Evolutionary conservation across 2,888 invertebrate species (phyloP).

Genomic region (Erebia epiphron): DNA sequence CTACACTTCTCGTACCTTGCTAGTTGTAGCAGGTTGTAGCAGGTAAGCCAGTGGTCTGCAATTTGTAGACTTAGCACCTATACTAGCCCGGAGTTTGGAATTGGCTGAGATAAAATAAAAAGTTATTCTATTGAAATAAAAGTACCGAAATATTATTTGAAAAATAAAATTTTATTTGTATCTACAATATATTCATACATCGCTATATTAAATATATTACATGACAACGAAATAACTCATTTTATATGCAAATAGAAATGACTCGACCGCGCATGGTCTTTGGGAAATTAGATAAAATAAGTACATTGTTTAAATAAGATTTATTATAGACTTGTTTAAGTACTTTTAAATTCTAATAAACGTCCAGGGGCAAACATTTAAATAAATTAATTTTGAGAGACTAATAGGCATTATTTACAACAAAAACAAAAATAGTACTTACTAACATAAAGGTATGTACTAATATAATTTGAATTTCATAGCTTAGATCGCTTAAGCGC

Average conservation of each 20-base stretch:
- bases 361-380: background rate
- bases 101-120: too few relatives aligned
- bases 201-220: conserved; percentile 71
- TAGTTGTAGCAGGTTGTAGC: too few relatives aligned
- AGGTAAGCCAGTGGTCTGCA: too few relatives aligned
- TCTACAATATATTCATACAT: conserved; percentile 76
- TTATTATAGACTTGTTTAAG: conserved; percentile 5
- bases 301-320: conserved; percentile 31
- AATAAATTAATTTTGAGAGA: background rate
- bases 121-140: conserved; percentile 31
- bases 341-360: conserved; percentile 5
- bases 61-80: too few relatives aligned
- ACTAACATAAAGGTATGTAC: background rate
- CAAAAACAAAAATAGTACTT: background rate
- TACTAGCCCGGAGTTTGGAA: too few relatives aligned
- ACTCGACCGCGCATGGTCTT: conserved; percentile 74
- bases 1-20: too few relatives aligned
- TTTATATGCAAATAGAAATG: conserved; percentile 71
- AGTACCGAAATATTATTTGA: conserved; percentile 34
- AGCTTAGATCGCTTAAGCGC: too few relatives aligned
- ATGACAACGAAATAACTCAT: conserved; percentile 65
- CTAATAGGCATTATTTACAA: background rate
- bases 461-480: too few relatives aligned
- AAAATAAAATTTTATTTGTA: conserved; percentile 76
- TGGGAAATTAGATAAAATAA: conserved; percentile 55